Percentiles rank a stretch among this genome's conserved stretches.
Conservation (phyloP, 2,113 vertebrate species). For the Hippocampus comes region DNA sequence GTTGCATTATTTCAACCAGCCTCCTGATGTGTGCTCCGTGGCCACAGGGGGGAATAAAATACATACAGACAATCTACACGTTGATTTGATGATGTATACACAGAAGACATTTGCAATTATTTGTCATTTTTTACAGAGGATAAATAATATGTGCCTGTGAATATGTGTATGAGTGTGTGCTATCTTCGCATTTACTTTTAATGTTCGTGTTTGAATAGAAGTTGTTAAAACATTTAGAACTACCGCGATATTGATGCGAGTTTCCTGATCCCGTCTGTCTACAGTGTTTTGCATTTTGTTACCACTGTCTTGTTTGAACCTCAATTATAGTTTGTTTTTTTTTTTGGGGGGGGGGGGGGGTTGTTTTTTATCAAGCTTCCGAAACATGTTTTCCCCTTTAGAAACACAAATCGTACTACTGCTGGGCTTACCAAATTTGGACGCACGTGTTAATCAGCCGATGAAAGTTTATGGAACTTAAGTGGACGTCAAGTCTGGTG, state of each 20-base stretch:
- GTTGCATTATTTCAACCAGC: not conserved
- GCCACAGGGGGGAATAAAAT: not conserved
- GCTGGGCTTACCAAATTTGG: not conserved
- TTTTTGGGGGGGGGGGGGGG: too few species aligned
- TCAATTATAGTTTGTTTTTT: too few species aligned
- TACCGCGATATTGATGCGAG: not conserved
- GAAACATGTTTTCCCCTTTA: not conserved
- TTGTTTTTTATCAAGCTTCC: too few species aligned
- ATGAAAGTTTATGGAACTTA: not conserved
- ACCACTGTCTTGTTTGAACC: not conserved
- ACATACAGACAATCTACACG: not conserved
- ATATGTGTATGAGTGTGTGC: not conserved
- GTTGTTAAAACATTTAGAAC: not conserved
- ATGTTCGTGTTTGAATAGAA: not conserved
- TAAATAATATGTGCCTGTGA: not conserved
- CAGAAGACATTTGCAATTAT: too few species aligned
- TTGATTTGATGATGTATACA: too few species aligned
- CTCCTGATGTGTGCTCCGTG: too few species aligned
- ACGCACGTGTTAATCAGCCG: not conserved
- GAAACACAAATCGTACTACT: not conserved
- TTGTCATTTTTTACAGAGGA: not conserved
- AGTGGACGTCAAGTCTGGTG: constrained; percentile 7
- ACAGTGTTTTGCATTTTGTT: too few species aligned
- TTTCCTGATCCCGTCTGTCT: too few species aligned
- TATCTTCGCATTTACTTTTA: not conserved